Base-by-base conservation (phyloP, 2,888 invertebrate species). In the Cryptus viduatorius region DNA sequence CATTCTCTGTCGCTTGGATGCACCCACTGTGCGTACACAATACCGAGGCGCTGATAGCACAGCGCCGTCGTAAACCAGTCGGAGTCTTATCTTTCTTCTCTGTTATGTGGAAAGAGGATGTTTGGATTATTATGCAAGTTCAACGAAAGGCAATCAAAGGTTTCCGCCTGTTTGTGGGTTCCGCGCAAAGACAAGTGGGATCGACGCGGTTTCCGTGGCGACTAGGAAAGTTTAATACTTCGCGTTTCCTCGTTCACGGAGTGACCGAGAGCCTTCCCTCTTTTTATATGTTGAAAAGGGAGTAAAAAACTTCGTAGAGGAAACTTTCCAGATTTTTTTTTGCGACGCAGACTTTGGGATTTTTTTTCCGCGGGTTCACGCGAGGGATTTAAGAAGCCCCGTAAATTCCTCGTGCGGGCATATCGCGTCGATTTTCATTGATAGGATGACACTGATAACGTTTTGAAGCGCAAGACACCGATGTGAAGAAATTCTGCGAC, bases 81-180 rank as follows among this genome's bases (percentile, higher is more conserved):
- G 24, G 16, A 12, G 24, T 61, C 75, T 68, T 61, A 80, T 80
- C 68, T 68, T 16, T 4, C 19, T 0, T 37, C 7, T 37, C 37
- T 37, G 24, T 8, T 46, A 29, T 29, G 59, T 14, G 31, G 16
- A 56, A 68, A 64, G 19, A 64, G 78, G 78, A 79, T 78, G 44
- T 83, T 61, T 69, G 53, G 68, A 68, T 61, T 59, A 77, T 82
- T 77, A 68, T 78, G 73, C 68, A 79, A 75, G 44, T 42, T 24
- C 24, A 14, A 4, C 50, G 53, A 12, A n/a, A 31, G 46, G 46
- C 56, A 48, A 78, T 56, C 68, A 61, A 46, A 79, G 50, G 78
- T 29, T 53, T 44, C 50, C 67, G 31, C 24, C 19, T 16, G 50
- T 46, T 71, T 78, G 44, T 78, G 69, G 37, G 78, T 64, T 78